Percentiles rank a stretch among this genome's conserved stretches.
phyloP scores from a whole-genome alignment of 2,888 invertebrate species.

The Ormyrus rosae region DNA sequence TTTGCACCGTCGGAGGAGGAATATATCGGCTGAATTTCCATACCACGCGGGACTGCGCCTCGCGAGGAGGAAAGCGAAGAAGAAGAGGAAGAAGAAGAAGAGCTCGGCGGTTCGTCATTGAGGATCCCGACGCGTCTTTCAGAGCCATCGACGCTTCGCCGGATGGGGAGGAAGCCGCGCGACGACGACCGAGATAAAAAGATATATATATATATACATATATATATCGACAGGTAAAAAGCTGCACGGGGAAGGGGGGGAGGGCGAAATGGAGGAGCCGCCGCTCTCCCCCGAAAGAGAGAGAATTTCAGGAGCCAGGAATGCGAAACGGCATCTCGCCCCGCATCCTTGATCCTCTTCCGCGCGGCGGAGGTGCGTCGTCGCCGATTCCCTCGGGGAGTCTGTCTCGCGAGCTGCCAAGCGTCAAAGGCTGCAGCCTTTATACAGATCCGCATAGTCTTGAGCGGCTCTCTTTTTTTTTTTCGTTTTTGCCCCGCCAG shows the following conservation, averaged over 20 bases:
- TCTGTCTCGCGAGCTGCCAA: neutral
- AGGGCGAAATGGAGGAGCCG: neutral
- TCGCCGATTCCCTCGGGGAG: neutral
- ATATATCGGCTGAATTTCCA: constrained; percentile 2
- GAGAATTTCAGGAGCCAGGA: neutral
- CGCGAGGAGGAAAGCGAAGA: neutral
- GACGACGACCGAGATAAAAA: constrained; percentile 4
- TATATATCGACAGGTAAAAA: neutral
- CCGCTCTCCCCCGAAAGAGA: neutral
- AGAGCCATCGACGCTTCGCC: neutral
- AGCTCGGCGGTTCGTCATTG: constrained; percentile 4
- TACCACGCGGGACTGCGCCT: neutral
- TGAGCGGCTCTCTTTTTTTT: too few species aligned
- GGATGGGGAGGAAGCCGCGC: neutral
- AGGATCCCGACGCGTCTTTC: constrained; percentile 1
- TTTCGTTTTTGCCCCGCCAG: too few species aligned
- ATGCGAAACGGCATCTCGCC: constrained; percentile 5
- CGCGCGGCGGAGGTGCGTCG: neutral
- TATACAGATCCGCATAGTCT: too few species aligned
- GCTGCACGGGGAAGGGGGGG: neutral
- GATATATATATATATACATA: neutral
- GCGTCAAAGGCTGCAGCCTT: constrained; percentile 6
- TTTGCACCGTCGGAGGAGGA: neutral
- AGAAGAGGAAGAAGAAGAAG: constrained; percentile 13
- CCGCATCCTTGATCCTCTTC: neutral